phyloP scores from a whole-genome alignment of 2,888 invertebrate genomes.

The Drepana falcataria region DNA sequence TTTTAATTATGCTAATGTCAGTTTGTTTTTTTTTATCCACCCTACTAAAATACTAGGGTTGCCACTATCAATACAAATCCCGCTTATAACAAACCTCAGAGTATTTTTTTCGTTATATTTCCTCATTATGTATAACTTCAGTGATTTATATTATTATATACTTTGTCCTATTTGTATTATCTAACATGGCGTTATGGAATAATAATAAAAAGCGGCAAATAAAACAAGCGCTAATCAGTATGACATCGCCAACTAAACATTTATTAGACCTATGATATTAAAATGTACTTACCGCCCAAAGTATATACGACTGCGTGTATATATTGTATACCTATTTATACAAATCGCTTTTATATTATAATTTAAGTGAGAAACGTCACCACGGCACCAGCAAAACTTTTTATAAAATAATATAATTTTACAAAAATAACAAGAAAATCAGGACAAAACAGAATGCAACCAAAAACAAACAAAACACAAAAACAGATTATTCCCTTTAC shows the following conservation, averaged over 20 bases:
- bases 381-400: slow-evolving; percentile 48
- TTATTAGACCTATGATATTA: slow-evolving; percentile 24
- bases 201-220: slow-evolving; percentile 60
- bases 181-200: slow-evolving; percentile 12
- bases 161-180: no score
- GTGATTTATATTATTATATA: no score
- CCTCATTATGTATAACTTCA: no score
- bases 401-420: slow-evolving; percentile 9
- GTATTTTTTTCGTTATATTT: no score
- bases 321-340: no score
- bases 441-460: slow-evolving; percentile 37
- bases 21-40: no score
- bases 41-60: no score
- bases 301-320: slow-evolving; percentile 2
- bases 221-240: slow-evolving; percentile 50
- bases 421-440: slow-evolving; percentile 7
- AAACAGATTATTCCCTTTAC: not conserved
- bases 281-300: slow-evolving; percentile 36
- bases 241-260: slow-evolving; percentile 43
- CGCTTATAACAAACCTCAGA: no score
- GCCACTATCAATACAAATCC: no score
- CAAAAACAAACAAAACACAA: slow-evolving; percentile 15
- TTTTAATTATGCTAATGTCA: no score
- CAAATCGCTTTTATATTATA: slow-evolving; percentile 3
- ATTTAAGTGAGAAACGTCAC: slow-evolving; percentile 14